Evolutionary conservation across 2,797 vertebrate genomes (phyloP).

Genomic region (Poeciliopsis gracilis): DNA sequence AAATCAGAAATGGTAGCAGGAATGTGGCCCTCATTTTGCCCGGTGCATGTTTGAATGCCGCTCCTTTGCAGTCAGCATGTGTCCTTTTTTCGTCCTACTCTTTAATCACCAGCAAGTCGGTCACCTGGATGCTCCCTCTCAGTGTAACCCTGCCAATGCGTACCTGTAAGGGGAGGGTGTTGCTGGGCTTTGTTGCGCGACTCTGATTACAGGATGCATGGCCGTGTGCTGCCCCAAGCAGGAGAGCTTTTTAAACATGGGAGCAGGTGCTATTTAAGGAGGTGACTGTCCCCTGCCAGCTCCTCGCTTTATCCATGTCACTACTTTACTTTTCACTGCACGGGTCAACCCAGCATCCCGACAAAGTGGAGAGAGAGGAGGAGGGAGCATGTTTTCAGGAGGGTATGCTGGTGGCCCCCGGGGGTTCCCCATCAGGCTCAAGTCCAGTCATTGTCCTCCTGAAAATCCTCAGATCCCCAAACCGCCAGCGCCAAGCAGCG

Average conservation of each 20-base stretch:
- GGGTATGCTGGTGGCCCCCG: slow-evolving; percentile 68
- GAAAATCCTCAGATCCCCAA: slow-evolving; percentile 83
- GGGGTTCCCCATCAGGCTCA: slow-evolving; percentile 57
- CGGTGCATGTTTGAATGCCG: slow-evolving; percentile 74
- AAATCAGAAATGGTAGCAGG: slow-evolving; percentile 18
- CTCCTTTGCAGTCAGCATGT: slow-evolving; percentile 61
- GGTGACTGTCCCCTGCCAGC: slow-evolving; percentile 65
- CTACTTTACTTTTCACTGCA: slow-evolving; percentile 59
- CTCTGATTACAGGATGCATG: slow-evolving; percentile 86
- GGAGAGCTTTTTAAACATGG: slow-evolving; percentile 59
- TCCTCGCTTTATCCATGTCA: slow-evolving; percentile 56
- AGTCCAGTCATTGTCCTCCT: slow-evolving; percentile 77
- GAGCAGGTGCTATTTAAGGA: slow-evolving; percentile 83
- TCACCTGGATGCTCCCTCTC: slow-evolving; percentile 75
- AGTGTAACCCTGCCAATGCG: slow-evolving; percentile 72
- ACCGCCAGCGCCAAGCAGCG: slow-evolving; percentile 72
- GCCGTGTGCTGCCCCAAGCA: slow-evolving; percentile 70
- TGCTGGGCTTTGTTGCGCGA: slow-evolving; percentile 63
- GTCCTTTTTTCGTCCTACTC: slow-evolving; percentile 57
- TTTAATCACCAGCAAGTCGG: slow-evolving; percentile 68
- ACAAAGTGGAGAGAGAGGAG: slow-evolving; percentile 31
- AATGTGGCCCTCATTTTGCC: slow-evolving; percentile 31
- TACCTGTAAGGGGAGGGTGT: slow-evolving; percentile 74
- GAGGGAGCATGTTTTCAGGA: slow-evolving; percentile 79
- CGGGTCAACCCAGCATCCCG: slow-evolving; percentile 50